Evolutionary conservation across 2,888 invertebrate species (phyloP), one percentile per base, ranked within the genome.

Genomic region (Creontiades dilutus): DNA sequence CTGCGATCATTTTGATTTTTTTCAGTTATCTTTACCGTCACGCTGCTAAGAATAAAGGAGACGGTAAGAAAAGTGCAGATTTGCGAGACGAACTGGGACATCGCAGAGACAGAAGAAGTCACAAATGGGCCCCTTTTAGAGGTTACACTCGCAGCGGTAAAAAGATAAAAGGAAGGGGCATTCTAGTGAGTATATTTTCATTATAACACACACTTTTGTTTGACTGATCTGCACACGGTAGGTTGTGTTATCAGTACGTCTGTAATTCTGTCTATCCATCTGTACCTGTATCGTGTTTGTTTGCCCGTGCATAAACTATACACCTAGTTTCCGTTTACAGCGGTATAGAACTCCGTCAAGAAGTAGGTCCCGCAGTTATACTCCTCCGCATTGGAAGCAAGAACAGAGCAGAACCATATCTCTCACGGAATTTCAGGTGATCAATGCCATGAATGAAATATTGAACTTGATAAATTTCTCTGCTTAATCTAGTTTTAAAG

Each of bases 331-430:
- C 7, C 3, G 37, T 37, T 37, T 37, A 37, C 93, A 97, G 97
- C 95, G 98, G 85, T 98, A 97, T 93, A 96, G 97, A 91, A 98
- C 98, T 0, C 97, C 97, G 61, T 97, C 97, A 0, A 93, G 94
- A 61, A 94, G 94, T 75, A 95, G 96, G 16, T 97, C 97, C 90
- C 96, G 98, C 0, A 98, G 98, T 92, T 96, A 95, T 47, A 99
- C 99, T 0, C 99, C 99, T 13, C 97, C 98, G 11, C 98, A 99
- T 93, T 99, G 99, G 99, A 95, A 97, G 75, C 96, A 97, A 92
- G 98, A 98, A 90, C 97, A 97, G 93, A 95, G 96, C 28, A 95
- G 97, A 86, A 97, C 97, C 84, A 97, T 98, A 91, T 97, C 97
- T 93, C 94, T 97, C 0, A 96, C 96, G 0, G 97, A 98, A 92